Percentiles rank a stretch among this genome's conserved stretches.
phyloP scores from a whole-genome alignment of 2,888 invertebrate genomes.

The Caenorhabditis afra region DNA sequence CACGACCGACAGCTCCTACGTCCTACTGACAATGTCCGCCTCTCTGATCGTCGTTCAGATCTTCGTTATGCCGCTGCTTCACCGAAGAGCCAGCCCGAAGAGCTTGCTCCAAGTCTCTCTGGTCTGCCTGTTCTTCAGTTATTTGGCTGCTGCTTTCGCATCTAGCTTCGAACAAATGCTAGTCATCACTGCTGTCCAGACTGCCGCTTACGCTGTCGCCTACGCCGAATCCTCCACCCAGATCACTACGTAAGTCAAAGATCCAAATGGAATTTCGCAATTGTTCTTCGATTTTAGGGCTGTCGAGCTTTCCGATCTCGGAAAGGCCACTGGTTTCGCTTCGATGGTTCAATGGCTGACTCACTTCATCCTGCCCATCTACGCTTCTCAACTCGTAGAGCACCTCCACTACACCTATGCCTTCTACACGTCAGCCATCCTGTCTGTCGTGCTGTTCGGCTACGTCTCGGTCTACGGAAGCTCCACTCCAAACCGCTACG shows the following conservation, averaged over 20 bases:
- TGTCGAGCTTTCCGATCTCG: constrained; percentile 78
- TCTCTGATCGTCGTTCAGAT: constrained; percentile 77
- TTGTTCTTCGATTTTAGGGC: constrained; percentile 73
- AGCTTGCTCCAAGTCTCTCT: constrained; percentile 64
- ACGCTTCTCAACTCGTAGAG: constrained; percentile 77
- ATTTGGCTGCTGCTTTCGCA: constrained; percentile 74
- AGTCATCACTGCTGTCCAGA: constrained; percentile 77
- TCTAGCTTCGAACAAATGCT: constrained; percentile 77
- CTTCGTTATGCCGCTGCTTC: constrained; percentile 77
- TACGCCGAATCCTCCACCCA: constrained; percentile 80
- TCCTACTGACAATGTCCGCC: constrained; percentile 78
- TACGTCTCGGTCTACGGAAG: constrained; percentile 77
- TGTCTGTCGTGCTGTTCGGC: constrained; percentile 71
- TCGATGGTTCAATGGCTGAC: constrained; percentile 79
- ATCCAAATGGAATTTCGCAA: background rate
- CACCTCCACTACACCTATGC: constrained; percentile 80
- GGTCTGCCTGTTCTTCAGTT: constrained; percentile 69
- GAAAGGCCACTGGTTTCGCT: constrained; percentile 80
- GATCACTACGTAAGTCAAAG: constrained; percentile 74
- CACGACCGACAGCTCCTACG: constrained; percentile 78
- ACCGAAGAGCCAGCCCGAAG: constrained; percentile 70
- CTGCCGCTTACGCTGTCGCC: constrained; percentile 79
- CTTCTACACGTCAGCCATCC: constrained; percentile 78
- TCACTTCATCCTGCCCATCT: constrained; percentile 79
- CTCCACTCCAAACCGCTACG: constrained; percentile 75